These are phyloP conservation scores for Parthenolecanium corni DNA, from an alignment of 2,888 invertebrate species.

Conservation along the genomic window DNA sequence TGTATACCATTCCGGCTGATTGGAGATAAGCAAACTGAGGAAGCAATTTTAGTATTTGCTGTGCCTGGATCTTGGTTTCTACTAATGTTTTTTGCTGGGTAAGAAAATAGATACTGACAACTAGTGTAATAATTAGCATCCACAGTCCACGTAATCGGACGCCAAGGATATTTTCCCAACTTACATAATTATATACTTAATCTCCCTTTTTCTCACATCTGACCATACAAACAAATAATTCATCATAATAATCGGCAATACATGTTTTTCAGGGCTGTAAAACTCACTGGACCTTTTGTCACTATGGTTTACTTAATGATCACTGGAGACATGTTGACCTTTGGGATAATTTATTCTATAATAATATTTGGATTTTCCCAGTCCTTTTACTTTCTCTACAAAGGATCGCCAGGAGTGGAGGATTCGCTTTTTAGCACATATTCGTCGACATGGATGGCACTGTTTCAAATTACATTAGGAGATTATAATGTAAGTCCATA, in stretches of 20 bases:
- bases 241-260: conserved; percentile 29
- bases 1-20: conserved; percentile 78
- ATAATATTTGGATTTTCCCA: conserved; percentile 93
- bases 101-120: conserved; percentile 36
- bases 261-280: conserved; percentile 61
- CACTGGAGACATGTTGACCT: conserved; percentile 95
- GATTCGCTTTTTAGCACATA: conserved; percentile 72
- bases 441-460: conserved; percentile 89
- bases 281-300: conserved; percentile 94
- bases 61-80: conserved; percentile 96
- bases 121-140: too few species aligned
- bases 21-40: conserved; percentile 67
- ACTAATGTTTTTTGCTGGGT: conserved; percentile 98
- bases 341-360: conserved; percentile 91
- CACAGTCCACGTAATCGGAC: too few species aligned
- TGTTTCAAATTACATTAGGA: conserved; percentile 94
- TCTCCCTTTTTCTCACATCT: too few species aligned
- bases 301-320: conserved; percentile 99
- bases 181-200: too few species aligned
- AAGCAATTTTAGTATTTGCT: conserved; percentile 80
- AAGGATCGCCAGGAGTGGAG: conserved; percentile 71
- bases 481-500: conserved; percentile 78
- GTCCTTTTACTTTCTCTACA: conserved; percentile 88
- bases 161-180: too few species aligned
- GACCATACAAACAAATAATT: too few species aligned